Evolutionary conservation across 1,140 invertebrate genomes (phyloP).

Genomic region (Teleogryllus occipitalis): DNA sequence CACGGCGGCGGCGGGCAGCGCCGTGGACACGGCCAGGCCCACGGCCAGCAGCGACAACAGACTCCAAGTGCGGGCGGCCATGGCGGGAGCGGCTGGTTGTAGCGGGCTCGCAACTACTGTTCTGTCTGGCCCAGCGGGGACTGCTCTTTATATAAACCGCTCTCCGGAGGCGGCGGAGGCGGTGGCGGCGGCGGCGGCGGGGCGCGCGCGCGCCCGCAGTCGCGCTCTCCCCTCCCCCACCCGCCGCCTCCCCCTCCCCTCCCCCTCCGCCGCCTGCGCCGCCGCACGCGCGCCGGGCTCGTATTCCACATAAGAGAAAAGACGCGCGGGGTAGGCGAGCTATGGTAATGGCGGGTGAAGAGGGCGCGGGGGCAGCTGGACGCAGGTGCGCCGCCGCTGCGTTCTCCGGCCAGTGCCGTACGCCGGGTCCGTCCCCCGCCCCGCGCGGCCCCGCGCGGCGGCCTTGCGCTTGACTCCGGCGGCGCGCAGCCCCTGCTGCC

Average conservation of each 20-base stretch:
- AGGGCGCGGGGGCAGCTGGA: background rate
- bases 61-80: background rate
- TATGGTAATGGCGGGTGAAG: background rate
- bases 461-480: background rate
- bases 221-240: background rate
- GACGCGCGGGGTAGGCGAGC: background rate
- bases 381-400: background rate
- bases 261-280: no score
- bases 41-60: constrained; percentile 35
- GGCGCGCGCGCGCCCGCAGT: background rate
- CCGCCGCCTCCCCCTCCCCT: background rate
- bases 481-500: no score
- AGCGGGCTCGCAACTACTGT: background rate
- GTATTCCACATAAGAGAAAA: constrained; percentile 23
- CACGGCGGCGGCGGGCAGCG: constrained; percentile 28
- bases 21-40: background rate
- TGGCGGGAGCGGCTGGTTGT: background rate
- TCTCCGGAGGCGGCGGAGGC: background rate
- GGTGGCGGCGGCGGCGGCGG: background rate
- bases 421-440: background rate
- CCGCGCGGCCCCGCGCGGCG: no score
- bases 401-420: background rate
- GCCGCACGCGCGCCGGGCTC: constrained; percentile 27
- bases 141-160: background rate
- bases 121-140: background rate